A percentile compares a stretch with the other conserved stretches of the same genome.
Evolutionary conservation across 2,797 vertebrate genomes (phyloP).

Genomic region (Sebastes wilsoni): DNA sequence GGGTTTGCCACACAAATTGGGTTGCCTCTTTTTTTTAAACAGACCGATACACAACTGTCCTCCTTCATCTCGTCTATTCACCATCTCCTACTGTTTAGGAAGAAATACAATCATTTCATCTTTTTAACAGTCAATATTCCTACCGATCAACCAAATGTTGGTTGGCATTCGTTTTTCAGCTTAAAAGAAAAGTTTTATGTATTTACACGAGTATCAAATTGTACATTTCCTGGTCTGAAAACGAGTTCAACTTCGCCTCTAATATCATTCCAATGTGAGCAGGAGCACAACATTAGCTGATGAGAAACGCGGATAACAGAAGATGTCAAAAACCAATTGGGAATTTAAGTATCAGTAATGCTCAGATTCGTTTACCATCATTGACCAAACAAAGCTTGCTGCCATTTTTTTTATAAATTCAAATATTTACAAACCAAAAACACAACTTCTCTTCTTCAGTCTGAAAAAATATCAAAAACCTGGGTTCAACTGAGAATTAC

Average conservation of each 20-base stretch:
- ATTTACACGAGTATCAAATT: slow-evolving; percentile 56
- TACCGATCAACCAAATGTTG: slow-evolving; percentile 56
- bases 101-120: slow-evolving; percentile 60
- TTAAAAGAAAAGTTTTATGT: slow-evolving; percentile 41
- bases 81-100: background rate
- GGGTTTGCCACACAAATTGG: background rate
- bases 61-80: background rate
- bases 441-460: background rate
- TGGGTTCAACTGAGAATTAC: background rate
- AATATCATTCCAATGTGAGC: background rate
- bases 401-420: slow-evolving; percentile 1
- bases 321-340: background rate
- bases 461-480: background rate
- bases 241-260: background rate
- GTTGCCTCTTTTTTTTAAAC: background rate
- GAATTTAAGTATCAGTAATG: background rate
- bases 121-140: slow-evolving; percentile 49
- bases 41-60: background rate
- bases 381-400: slow-evolving; percentile 6
- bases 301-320: background rate
- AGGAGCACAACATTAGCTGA: background rate
- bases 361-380: background rate
- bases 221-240: slow-evolving; percentile 12
- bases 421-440: slow-evolving; percentile 30
- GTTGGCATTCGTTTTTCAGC: slow-evolving; percentile 26